Evolutionary conservation across 2,113 vertebrate genomes (phyloP).

Genomic region (Stictonetta naevosa): DNA sequence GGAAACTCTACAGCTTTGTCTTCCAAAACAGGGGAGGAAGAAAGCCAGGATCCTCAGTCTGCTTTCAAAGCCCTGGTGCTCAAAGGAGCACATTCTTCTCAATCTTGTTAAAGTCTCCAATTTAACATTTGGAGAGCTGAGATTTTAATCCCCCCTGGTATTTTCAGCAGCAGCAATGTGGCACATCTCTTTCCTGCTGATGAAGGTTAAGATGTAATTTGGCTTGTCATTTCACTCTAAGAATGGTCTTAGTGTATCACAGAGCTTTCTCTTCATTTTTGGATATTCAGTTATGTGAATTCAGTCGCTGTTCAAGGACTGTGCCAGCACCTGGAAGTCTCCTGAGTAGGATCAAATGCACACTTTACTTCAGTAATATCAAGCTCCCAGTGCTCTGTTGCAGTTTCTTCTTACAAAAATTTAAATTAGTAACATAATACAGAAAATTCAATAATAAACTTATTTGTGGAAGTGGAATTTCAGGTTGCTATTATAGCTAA

Average conservation of each 20-base stretch:
- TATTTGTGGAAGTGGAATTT: neutral
- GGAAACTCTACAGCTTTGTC: neutral
- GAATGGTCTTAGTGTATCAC: neutral
- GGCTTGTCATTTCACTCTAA: neutral
- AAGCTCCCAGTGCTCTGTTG: neutral
- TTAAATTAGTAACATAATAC: neutral
- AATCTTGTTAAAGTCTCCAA: neutral
- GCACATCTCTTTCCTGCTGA: neutral
- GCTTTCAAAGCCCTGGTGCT: neutral
- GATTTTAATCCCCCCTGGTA: neutral
- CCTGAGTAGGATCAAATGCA: conserved; percentile 17
- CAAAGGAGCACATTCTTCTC: neutral
- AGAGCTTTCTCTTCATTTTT: neutral
- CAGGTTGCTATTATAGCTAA: neutral
- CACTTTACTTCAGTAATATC: conserved; percentile 1
- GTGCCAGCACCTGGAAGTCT: conserved; percentile 4
- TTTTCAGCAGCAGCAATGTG: neutral
- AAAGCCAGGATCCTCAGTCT: neutral
- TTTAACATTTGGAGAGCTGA: neutral
- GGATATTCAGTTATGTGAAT: neutral
- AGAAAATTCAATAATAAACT: neutral
- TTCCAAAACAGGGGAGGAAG: neutral
- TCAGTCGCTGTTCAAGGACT: neutral
- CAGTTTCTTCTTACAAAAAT: conserved; percentile 24
- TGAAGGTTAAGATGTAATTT: neutral